Evolutionary conservation across 2,888 invertebrate genomes (phyloP), one percentile per base, ranked within the genome.

Genomic region (Ennomos quercinarius): DNA sequence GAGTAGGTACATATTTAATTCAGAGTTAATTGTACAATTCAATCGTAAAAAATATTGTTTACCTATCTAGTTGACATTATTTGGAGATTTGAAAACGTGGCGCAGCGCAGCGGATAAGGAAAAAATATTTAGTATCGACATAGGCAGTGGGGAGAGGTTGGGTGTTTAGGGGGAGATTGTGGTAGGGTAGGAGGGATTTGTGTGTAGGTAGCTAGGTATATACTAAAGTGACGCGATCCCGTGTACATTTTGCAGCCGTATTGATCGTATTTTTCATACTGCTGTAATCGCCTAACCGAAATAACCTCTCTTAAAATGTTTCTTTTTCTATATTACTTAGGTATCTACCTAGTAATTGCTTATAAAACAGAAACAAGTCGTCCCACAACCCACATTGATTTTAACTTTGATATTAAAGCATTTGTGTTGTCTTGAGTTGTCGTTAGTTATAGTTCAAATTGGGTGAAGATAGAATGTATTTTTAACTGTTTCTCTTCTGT

Each of bases 161-260:
- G 87, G 90, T 84, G 87, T 84, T 86, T 80, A 79, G 84, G 85
- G 87, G 89, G 87, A 80, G 83, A 81, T 80, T 80, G 81, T 79
- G 84, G 86, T 81, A 81, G 85, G n/a, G 88, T 84, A 88, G 87
- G 86, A 86, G 27, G 27, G 27, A 27, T 27, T 27, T 27, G 27
- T 89, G 87, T 91, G 88, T 89, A 88, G 78, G 74, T 78, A 61
- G 52, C 52, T 63, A 63, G 61, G 63, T 67, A 59, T 67, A 64
- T 64, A 67, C 59, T 62, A 75, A 90, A 91, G 91, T 91, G 89
- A 88, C 88, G 87, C 87, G 91, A 91, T 90, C 89, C 91, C 90
- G 91, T 91, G 90, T 91, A 90, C 87, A 89, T 90, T 91, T 91
- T 91, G 91, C 90, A 90, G 90, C 86, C 81, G 89, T 91, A 91